Evolutionary conservation across 2,113 vertebrate species (phyloP), one percentile per base, ranked within the genome.

Genomic region (Pterocles gutturalis): DNA sequence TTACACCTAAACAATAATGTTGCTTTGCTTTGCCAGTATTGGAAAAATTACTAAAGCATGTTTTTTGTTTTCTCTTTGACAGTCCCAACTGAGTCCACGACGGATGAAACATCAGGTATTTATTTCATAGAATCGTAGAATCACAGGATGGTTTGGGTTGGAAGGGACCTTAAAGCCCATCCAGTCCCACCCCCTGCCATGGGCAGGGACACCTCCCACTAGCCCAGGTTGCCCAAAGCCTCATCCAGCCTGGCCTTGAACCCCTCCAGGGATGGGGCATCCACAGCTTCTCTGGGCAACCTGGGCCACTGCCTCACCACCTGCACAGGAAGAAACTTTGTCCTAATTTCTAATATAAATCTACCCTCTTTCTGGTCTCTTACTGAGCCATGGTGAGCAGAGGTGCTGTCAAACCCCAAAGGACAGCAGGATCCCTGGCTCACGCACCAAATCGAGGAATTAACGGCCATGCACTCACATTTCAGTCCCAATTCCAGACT

Each of bases 81-180:
- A 82, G 77, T 4, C 15, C 6, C 10, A 0, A 4, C 46, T 0
- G 4, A 69, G 55, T 2, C 22, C 34, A 12, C 4, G 1, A 28
- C 1, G 1, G 18, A 19, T 45, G 49, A 62, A 54, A 20, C 69
- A 29, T 5, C 49, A 87, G 77, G 77, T 92, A 64, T 43, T 43
- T 55, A n/a, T 43, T 41, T 41, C 41, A 41, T 41, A 41, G 41
- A 41, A 41, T 41, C 41, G 41, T 41, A 41, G 13, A 41, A 41
- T 41, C 41, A 41, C 41, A 41, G 41, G 13, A 41, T 41, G 41
- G 41, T 41, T 41, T 41, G 41, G 41, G 41, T 41, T 41, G 41
- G 41, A 41, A 41, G 41, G 41, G 13, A 41, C 41, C 41, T 41
- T 41, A 41, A 14, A 41, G 12, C 13, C 13, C 41, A 41, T 41